phyloP scores from a whole-genome alignment of 2,888 invertebrate genomes.

The Willowsia nigromaculata region DNA sequence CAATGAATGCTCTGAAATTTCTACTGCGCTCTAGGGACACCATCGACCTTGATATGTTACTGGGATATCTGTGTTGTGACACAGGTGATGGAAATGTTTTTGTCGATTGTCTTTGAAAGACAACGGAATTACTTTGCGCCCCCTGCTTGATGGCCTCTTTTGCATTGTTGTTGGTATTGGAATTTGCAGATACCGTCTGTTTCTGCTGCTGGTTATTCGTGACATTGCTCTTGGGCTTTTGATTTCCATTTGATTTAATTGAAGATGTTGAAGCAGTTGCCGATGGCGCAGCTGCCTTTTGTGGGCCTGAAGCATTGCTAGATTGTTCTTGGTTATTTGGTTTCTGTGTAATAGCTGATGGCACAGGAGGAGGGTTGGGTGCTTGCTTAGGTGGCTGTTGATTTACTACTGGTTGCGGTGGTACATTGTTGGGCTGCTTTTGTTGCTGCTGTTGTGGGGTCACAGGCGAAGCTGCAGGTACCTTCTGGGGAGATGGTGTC shows the following conservation, averaged over 20 bases:
- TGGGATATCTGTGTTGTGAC: conserved; percentile 2
- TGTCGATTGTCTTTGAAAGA: conserved; percentile 8
- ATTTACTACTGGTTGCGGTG: background rate
- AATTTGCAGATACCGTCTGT: background rate
- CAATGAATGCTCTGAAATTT: conserved; percentile 74
- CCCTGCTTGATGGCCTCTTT: background rate
- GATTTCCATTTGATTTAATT: conserved; percentile 18
- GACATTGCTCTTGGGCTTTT: conserved; percentile 3
- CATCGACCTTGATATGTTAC: conserved; percentile 55
- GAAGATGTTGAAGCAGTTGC: conserved; percentile 25
- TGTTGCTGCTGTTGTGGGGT: background rate
- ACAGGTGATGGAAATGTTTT: conserved; percentile 47
- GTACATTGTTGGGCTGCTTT: background rate
- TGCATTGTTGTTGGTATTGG: background rate
- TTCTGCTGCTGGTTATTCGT: background rate
- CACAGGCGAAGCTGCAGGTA: background rate
- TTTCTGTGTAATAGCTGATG: too few relatives aligned
- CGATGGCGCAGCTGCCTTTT: background rate
- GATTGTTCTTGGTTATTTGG: background rate
- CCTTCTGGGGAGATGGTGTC: background rate
- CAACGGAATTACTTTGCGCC: background rate
- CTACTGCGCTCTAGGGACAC: conserved; percentile 62
- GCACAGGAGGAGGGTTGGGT: background rate
- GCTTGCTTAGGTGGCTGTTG: background rate
- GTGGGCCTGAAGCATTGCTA: background rate